Evolutionary conservation across 2,113 vertebrate species (phyloP).

Genomic region (Sinocyclocheilus rhinocerous): DNA sequence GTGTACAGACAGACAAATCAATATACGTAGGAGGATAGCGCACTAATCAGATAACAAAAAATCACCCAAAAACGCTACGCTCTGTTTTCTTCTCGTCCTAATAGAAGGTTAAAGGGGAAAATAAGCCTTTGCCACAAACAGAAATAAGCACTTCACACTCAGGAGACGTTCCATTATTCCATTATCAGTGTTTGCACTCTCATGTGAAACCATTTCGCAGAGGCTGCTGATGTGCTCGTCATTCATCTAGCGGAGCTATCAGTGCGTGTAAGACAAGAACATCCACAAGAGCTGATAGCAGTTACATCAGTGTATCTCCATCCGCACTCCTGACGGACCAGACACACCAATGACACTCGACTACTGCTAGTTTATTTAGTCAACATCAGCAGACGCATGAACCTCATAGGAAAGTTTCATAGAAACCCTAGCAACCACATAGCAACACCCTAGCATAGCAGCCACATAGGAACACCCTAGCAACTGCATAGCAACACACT

Average conservation of each 20-base stretch:
- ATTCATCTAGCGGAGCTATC: constrained; percentile 52
- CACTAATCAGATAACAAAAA: constrained; percentile 53
- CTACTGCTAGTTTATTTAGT: neutral
- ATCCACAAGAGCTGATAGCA: constrained; percentile 57
- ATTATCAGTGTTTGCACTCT: constrained; percentile 42
- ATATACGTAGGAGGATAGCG: constrained; percentile 47
- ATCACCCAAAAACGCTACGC: constrained; percentile 19
- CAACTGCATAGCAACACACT: no score
- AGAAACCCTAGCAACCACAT: no score
- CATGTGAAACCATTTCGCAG: constrained; percentile 4
- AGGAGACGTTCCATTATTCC: constrained; percentile 41
- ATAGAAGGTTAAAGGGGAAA: constrained; percentile 43
- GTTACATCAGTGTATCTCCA: constrained; percentile 59
- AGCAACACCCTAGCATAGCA: no score
- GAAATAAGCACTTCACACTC: constrained; percentile 24
- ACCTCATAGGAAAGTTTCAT: no score
- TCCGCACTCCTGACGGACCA: constrained; percentile 8
- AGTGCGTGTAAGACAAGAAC: constrained; percentile 66
- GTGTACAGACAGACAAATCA: constrained; percentile 55
- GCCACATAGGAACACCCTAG: no score
- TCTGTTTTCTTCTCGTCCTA: constrained; percentile 39
- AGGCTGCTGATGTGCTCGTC: constrained; percentile 55
- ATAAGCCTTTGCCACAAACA: constrained; percentile 13
- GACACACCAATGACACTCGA: neutral
- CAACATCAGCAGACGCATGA: no score